These are phyloP conservation scores for Takifugu ocellatus DNA, from an alignment of 2,797 vertebrate genomes.

Conservation along the genomic window DNA sequence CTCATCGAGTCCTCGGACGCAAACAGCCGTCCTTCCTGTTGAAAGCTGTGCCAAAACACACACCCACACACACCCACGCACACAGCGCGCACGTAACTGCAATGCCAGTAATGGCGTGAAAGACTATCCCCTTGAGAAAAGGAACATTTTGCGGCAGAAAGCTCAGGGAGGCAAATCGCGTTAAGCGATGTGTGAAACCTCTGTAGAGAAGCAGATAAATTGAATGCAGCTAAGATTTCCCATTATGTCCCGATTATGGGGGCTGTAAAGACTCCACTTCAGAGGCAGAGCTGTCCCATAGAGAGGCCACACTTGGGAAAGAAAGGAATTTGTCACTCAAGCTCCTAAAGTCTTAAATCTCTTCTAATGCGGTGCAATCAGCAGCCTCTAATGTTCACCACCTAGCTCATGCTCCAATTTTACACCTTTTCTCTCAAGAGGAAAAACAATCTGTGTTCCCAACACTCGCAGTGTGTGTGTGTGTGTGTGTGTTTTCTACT, in stretches of 20 bases:
- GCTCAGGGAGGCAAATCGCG: conserved; percentile 60
- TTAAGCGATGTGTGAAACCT: conserved; percentile 77
- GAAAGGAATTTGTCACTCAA: conserved; percentile 70
- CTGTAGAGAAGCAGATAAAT: conserved; percentile 65
- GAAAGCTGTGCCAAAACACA: not conserved
- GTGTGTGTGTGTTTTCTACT: conserved; percentile 23
- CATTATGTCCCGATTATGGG: conserved; percentile 56
- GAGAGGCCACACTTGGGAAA: conserved; percentile 49
- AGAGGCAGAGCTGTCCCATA: conserved; percentile 47
- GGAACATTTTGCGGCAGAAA: conserved; percentile 46
- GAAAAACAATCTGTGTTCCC: conserved; percentile 61
- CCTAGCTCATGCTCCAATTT: conserved; percentile 47
- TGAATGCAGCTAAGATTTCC: conserved; percentile 75
- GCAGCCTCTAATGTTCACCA: conserved; percentile 47
- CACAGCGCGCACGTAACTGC: conserved; percentile 16
- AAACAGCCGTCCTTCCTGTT: conserved; percentile 31
- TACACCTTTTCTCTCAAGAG: conserved; percentile 54
- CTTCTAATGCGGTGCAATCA: conserved; percentile 63
- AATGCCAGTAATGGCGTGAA: conserved; percentile 42
- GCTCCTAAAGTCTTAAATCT: conserved; percentile 63
- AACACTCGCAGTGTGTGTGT: conserved; percentile 11
- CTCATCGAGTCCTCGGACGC: conserved; percentile 7
- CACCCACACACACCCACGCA: conserved; percentile 6
- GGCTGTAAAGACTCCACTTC: conserved; percentile 49
- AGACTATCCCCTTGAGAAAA: conserved; percentile 74